Base-by-base conservation (phyloP, 64 coral and sea anemone species). In the Platygyra sinensis region DNA sequence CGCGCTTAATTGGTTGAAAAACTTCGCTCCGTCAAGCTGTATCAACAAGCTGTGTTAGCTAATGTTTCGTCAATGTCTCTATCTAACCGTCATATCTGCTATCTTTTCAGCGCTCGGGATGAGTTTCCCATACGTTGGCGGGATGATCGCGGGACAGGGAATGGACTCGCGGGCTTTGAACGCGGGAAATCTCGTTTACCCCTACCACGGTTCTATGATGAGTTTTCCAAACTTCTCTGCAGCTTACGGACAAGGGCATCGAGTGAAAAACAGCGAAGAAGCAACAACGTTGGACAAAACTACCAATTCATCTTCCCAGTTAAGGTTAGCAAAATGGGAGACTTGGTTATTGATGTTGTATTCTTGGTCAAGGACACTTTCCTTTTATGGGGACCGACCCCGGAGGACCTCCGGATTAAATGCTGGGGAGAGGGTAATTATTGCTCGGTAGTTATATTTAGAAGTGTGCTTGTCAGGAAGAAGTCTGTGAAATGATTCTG, bases 201-300 rank as follows among this genome's bases (percentile, higher is more conserved):
- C 81, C 11, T 85, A 85, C 39, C 62, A n/a, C 24, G 52, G 38
- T 30, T 63, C 80, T 2, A 36, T 83, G 9, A 83, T 83, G 60
- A 46, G 61, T 61, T 67, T 83, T 4, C 80, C 32, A 72, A 85
- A 85, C 63, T 85, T 67, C 24, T 33, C 61, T 49, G 20, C 81
- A 30, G 63, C 38, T 42, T 85, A 85, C 33, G 81, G 81, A 72
- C 81, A 85, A 8, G 33, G 19, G 14, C 81, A 46, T 30, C 81
- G 81, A 16, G 62, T 67, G 25, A 85, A 85, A 85, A 85, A 85
- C 63, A 64, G 81, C 63, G 81, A 85, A 71, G 81, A 85, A 72
- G 9, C 81, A 85, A 49, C 62, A 71, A 19, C 33, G 20, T 49
- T 63, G 10, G 62, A 85, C 62, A 85, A 85, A 69, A 15, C 19